Conservation (phyloP, 2,888 invertebrate species). For the Lithodes maja region DNA sequence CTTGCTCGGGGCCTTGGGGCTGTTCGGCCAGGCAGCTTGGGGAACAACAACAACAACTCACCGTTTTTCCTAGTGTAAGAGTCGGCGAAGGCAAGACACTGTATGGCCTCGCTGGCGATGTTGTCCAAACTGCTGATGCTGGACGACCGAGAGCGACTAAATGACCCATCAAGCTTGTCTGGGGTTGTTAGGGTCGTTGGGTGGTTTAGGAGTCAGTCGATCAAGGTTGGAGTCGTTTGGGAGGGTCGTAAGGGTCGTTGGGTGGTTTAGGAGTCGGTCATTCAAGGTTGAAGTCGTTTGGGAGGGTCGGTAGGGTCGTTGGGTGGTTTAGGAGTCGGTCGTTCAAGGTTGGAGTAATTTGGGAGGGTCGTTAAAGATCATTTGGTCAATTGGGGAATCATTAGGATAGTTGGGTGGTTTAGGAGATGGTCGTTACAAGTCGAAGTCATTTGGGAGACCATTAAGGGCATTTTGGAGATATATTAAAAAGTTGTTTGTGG, state of each 20-base stretch:
- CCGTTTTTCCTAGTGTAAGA: conserved; percentile 96
- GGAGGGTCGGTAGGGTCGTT: background rate
- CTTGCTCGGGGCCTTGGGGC: no score
- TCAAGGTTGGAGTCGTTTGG: background rate
- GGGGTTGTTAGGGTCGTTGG: conserved; percentile 24
- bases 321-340: background rate
- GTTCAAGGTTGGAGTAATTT: background rate
- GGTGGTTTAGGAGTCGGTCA: background rate
- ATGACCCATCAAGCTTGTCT: conserved; percentile 98
- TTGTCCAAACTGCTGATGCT: conserved; percentile 98
- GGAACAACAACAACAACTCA: conserved; percentile 75
- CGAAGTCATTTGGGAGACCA: background rate
- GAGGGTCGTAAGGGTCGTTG: background rate
- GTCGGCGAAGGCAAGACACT: conserved; percentile 96
- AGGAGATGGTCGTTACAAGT: background rate
- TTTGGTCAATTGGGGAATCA: no score
- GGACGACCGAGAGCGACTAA: conserved; percentile 96
- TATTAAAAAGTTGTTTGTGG: background rate
- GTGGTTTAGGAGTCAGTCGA: background rate
- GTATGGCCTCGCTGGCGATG: conserved; percentile 95
- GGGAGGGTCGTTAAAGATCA: background rate
- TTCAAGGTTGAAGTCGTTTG: background rate
- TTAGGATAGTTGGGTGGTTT: background rate
- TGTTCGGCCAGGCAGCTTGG: no score
- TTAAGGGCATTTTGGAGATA: background rate